A percentile compares a stretch with the other conserved stretches of the same genome.
These are phyloP conservation scores for Gobio gobio DNA, from an alignment of 2,113 vertebrate species.

Conservation along the genomic window DNA sequence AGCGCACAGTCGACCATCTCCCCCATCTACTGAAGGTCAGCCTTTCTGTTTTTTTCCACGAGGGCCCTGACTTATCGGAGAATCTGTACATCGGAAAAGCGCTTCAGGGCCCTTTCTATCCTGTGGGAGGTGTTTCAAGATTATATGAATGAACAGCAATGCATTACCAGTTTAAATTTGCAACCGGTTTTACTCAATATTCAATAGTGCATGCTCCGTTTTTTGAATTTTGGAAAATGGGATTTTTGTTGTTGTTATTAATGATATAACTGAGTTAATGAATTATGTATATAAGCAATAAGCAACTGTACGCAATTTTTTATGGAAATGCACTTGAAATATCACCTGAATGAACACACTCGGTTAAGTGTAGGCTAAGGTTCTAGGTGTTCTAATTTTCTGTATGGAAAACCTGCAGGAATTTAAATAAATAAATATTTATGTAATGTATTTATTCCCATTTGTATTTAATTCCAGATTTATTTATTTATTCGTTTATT, in stretches of 20 bases:
- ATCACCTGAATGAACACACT: not conserved
- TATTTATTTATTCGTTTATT: too few species aligned
- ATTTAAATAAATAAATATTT: too few species aligned
- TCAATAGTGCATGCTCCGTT: not conserved
- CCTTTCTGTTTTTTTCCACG: not conserved
- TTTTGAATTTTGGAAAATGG: not conserved
- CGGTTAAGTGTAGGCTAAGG: not conserved
- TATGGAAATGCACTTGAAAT: not conserved
- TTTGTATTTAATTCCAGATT: too few species aligned
- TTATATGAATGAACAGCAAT: conserved; percentile 25
- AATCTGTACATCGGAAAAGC: conserved; percentile 36
- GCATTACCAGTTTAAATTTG: conserved; percentile 7
- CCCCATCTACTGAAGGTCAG: conserved; percentile 51
- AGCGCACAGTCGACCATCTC: conserved; percentile 35
- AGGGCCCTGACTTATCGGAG: conserved; percentile 32
- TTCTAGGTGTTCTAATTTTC: too few species aligned
- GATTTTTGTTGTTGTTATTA: not conserved
- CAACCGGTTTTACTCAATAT: not conserved
- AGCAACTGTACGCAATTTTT: not conserved
- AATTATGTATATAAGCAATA: not conserved
- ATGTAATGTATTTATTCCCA: too few species aligned
- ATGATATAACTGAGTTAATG: not conserved
- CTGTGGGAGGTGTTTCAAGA: conserved; percentile 39
- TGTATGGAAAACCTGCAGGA: too few species aligned
- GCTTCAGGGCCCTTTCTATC: conserved; percentile 33